These are phyloP conservation scores for Sepioteuthis lessoniana DNA, from an alignment of 2,888 invertebrate species.

Conservation along the genomic window DNA sequence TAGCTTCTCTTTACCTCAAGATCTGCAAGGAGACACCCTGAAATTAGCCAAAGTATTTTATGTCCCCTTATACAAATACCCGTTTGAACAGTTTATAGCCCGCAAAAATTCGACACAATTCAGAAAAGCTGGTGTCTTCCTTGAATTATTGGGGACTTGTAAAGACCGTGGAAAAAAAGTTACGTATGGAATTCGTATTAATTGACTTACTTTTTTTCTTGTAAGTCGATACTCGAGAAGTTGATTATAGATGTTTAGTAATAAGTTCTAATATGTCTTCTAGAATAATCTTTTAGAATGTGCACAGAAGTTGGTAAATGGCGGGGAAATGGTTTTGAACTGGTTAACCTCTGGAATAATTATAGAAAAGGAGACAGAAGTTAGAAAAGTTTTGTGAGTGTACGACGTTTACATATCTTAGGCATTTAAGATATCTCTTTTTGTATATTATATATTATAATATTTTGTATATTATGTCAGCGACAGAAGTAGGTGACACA, in stretches of 20 bases:
- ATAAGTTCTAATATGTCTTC: neutral
- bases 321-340: neutral
- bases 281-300: neutral
- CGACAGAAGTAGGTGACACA: too few relatives aligned
- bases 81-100: constrained; percentile 20
- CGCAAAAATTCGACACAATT: neutral
- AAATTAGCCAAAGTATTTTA: constrained; percentile 21
- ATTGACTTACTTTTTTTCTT: neutral
- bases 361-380: neutral
- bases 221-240: neutral
- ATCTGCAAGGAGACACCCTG: constrained; percentile 8
- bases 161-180: neutral
- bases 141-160: neutral
- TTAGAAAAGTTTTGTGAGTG: too few relatives aligned
- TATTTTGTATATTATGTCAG: too few relatives aligned
- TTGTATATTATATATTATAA: too few relatives aligned
- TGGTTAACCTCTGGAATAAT: neutral
- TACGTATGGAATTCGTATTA: neutral
- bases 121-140: neutral
- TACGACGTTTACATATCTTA: too few relatives aligned
- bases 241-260: neutral
- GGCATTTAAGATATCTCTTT: too few relatives aligned
- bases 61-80: constrained; percentile 6
- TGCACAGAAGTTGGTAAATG: neutral
- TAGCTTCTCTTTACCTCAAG: neutral